Evolutionary conservation across 1,140 invertebrate genomes (phyloP), one percentile per base, ranked within the genome.

Genomic region (Cylas formicarius): DNA sequence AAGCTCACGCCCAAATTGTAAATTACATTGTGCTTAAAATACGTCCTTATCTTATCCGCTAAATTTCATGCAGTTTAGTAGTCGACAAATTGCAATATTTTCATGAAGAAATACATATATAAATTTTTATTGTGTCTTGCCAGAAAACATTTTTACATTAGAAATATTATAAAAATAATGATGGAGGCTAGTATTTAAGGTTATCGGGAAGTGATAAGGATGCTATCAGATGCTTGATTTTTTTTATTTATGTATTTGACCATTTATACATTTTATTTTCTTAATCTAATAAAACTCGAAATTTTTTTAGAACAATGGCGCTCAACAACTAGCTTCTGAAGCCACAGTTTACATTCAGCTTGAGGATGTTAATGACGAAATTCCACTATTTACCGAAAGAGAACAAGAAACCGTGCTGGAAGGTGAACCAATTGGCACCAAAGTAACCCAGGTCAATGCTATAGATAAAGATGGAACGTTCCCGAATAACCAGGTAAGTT

Each of bases 281-380:
- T 24, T 11, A 29, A 37, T 29, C 32, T 22, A 27, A 17, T 28
- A 36, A 2, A 18, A 18, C 11, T 13, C 5, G 11, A 32, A 13
- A 32, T 32, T 23, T 21, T 50, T 44, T 50, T 34, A 94, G 90
- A 95, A 96, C 69, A 94, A 95, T 69, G 90, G 90, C 44, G 87
- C 88, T 29, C 90, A 94, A 63, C 90, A 95, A 72, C 73, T 95
- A 52, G 91, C 90, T 27, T 91, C 89, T 20, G 90, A 95, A 73
- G 86, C 90, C 3, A 94, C 90, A 22, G 88, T 94, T 42, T 86
- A 84, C 70, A 92, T 96, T 58, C 83, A 90, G 74, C 70, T 97
- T 29, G 87, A 94, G 69, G 92, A 96, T 69, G 91, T 95, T 29
- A 96, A 96, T 69, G 92, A 96, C 68, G 91, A 96, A 70, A 95